Evolutionary conservation across 2,113 vertebrate species (phyloP).

Genomic region (Ploceus nigricollis): DNA sequence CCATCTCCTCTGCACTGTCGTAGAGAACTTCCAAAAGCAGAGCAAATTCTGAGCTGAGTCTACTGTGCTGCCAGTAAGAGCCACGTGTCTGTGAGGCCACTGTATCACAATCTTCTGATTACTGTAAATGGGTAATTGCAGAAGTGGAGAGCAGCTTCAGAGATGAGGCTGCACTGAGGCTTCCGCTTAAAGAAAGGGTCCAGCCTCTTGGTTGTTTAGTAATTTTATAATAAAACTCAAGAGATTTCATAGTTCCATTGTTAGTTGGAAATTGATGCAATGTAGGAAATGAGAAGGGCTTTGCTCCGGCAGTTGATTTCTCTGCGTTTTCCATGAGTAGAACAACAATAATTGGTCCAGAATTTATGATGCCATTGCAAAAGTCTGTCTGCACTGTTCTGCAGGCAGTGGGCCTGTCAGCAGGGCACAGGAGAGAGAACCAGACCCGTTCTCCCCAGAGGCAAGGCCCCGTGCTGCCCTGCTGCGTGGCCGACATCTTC

Average conservation of each 20-base stretch:
- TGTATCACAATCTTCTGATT: neutral
- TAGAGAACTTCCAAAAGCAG: neutral
- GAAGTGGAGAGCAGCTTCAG: neutral
- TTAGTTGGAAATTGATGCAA: neutral
- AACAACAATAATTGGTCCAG: neutral
- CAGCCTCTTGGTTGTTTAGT: neutral
- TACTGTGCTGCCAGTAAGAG: neutral
- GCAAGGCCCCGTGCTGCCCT: neutral
- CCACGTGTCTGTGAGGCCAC: neutral
- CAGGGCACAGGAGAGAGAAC: neutral
- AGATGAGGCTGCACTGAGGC: neutral
- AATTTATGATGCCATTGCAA: neutral
- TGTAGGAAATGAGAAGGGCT: neutral
- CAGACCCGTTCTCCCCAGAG: neutral
- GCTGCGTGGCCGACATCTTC: neutral
- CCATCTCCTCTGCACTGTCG: neutral
- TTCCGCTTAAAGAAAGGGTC: neutral
- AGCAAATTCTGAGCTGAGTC: neutral
- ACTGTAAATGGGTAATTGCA: neutral
- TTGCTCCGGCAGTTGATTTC: neutral
- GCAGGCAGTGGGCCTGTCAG: neutral
- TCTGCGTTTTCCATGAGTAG: neutral
- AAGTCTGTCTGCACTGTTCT: neutral
- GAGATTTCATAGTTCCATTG: neutral
- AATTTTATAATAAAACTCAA: slow-evolving; percentile 25